Conservation (phyloP, 2,113 vertebrate species). For the Pyrgilauda ruficollis region DNA sequence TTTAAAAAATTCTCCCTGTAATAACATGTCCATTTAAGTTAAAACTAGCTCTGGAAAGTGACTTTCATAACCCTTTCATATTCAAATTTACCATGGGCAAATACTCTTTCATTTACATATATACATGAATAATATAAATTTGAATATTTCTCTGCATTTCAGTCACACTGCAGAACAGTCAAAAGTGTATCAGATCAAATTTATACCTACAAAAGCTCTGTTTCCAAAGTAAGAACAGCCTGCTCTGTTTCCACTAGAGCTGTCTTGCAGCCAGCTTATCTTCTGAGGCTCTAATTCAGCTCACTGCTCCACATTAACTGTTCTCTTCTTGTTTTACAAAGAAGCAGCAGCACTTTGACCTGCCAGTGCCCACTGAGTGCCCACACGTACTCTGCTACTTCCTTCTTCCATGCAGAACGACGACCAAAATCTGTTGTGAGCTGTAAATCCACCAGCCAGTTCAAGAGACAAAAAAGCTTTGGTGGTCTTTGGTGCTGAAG, state of each 20-base stretch:
- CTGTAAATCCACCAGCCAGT: not conserved
- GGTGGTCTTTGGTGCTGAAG: not conserved
- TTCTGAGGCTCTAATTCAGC: not conserved
- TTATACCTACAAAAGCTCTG: not conserved
- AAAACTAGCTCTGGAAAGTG: not conserved
- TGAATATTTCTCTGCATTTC: not conserved
- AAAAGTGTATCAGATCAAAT: not conserved
- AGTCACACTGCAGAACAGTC: not conserved
- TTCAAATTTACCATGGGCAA: not conserved
- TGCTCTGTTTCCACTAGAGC: not conserved
- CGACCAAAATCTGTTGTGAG: not conserved
- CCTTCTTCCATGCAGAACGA: not conserved
- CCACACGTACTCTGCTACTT: not conserved
- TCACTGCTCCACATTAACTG: not conserved
- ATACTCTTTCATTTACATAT: not conserved
- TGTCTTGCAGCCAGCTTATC: not conserved
- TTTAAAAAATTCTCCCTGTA: not conserved
- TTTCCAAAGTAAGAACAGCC: not conserved
- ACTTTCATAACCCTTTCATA: not conserved
- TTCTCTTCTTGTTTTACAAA: not conserved
- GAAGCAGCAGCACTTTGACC: not conserved
- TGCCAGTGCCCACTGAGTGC: rapidly evolving
- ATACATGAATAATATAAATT: not conserved
- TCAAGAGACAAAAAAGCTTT: not conserved
- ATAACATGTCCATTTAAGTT: not conserved